phyloP scores from a whole-genome alignment of 64 coral and sea anemone genomes.

The Anthopleura sola region DNA sequence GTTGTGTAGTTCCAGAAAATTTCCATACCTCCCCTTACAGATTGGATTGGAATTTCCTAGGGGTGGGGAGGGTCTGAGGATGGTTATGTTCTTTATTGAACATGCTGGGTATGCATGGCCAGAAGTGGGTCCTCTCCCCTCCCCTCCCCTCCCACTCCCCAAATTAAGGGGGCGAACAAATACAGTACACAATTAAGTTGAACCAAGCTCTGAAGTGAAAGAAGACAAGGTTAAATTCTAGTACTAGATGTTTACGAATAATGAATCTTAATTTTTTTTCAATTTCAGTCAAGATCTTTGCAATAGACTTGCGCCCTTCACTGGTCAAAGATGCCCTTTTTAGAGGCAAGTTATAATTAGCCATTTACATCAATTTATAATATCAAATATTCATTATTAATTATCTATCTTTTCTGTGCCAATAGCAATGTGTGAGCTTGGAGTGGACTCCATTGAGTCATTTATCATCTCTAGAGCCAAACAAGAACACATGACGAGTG shows the following conservation, averaged over 20 bases:
- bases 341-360: constrained; percentile 80
- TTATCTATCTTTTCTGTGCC: not conserved
- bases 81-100: no score
- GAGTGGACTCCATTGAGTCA: constrained; percentile 78
- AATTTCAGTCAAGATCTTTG: constrained; percentile 68
- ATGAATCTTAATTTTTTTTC: not conserved
- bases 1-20: no score
- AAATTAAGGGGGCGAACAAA: no score
- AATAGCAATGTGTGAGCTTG: constrained; percentile 84
- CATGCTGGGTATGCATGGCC: no score
- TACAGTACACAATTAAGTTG: no score
- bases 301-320: constrained; percentile 54
- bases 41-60: no score
- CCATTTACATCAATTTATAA: not conserved
- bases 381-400: not conserved
- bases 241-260: not conserved
- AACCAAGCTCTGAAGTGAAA: no score
- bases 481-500: constrained; percentile 47
- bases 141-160: no score
- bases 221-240: no score
- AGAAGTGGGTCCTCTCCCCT: no score
- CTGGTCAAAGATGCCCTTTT: constrained; percentile 81
- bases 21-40: no score
- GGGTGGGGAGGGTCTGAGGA: no score
- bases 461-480: constrained; percentile 39